Base-by-base conservation (phyloP, 1,140 invertebrate genomes). In the Penaeus japonicus region DNA sequence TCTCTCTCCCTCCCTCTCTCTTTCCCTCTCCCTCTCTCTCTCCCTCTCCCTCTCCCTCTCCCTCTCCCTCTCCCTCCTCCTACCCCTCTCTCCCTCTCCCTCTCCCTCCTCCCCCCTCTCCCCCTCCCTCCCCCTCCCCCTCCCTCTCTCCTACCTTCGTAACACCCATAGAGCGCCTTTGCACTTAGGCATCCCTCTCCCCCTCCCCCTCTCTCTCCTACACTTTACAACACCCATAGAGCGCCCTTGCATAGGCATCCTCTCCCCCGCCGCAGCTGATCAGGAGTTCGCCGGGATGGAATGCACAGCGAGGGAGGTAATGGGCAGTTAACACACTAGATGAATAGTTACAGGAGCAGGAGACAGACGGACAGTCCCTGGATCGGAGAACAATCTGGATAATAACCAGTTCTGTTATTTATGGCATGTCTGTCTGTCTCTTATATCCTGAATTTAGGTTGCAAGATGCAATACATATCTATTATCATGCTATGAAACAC, bases 401-500 rank as follows among this genome's bases (percentile, higher is more conserved):
- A 88, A 88, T 88, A 88, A 88, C 77, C 73, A 54, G 86, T 78
- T 88, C 32, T 62, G 47, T 53, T 57, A 47, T 88, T 88, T 88
- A 88, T 80, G 86, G 65, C 47, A 88, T 88, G 86, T 88, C 62
- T 55, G 79, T 88, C 80, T 79, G 86, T 88, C 86, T 88, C 86
- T 79, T 88, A 81, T 82, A 82, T 88, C 79, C 35, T 88, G 79
- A 82, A 88, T 82, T 88, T 88, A 88, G 86, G 86, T 88, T 88
- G 86, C 86, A 81, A 88, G 80, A 88, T 88, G 57, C 84, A 79
- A 79, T 86, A 70, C 80, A 88, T 82, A 88, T 82, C 79, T 88
- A 88, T 88, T 88, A 88, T 88, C 86, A 88, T 88, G 79, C 70
- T 82, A 88, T 88, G 77, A 82, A 88, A 88, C 79, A 88, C 82